Evolutionary conservation across 2,797 vertebrate species (phyloP), one percentile per base, ranked within the genome.

Genomic region (Sphenodon punctatus): DNA sequence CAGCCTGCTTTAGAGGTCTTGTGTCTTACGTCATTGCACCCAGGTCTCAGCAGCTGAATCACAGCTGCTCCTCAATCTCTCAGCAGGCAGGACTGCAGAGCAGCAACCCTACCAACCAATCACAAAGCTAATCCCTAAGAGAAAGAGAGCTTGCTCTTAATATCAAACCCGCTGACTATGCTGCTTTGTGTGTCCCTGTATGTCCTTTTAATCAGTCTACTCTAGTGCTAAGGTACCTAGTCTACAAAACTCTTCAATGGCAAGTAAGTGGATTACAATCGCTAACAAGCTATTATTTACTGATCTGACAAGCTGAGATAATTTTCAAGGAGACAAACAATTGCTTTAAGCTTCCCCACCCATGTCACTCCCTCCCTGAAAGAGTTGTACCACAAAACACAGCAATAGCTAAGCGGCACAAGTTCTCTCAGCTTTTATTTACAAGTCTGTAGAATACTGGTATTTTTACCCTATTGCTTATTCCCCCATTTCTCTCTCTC

Each of bases 321-420:
- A 70, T n/a, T 75, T 88, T 49, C 82, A 80, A 63, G 12, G 59
- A 61, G 49, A 88, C 36, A 79, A 59, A 58, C 67, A 87, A 86
- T 85, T 83, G 84, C 45, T 67, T 30, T 45, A 61, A 69, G 42
- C 27, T 81, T 86, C 46, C 15, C 75, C 65, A 88, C 55, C 59
- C 72, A 36, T 59, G 39, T 59, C 79, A 3, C 14, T 67, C 45
- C 42, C 84, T 87, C 84, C 42, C 56, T 88, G 86, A 72, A 82
- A 87, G 78, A 45, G 53, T 30, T 19, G 61, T 25, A 42, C 72
- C 75, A 78, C 53, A n/a, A 80, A 75, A 87, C 75, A 74, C 77
- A 67, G 75, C 65, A 72, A 22, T 86, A 86, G 88, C 88, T 87
- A 77, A 63, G 56, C 75, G 70, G 73, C 23, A 77, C 55, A 59